Conservation (phyloP, 2,797 vertebrate genomes). For the Labeo calbasu region DNA sequence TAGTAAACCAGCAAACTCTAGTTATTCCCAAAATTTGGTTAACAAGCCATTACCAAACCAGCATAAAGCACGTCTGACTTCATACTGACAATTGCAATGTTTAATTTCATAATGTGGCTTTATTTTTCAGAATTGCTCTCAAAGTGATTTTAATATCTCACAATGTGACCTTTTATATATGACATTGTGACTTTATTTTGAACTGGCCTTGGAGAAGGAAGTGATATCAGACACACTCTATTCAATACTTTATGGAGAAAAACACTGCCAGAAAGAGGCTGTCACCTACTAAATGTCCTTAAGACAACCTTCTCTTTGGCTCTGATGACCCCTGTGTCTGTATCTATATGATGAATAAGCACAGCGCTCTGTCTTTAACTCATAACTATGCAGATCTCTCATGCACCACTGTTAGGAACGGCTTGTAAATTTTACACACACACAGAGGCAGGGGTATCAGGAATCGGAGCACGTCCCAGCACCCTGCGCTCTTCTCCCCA, state of each 20-base stretch:
- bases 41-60: neutral
- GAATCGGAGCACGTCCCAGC: constrained; percentile 45
- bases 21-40: neutral
- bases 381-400: constrained; percentile 22
- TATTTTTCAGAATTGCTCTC: neutral
- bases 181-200: neutral
- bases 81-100: neutral
- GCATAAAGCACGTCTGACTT: neutral
- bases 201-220: neutral
- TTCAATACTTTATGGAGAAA: neutral
- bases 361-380: neutral
- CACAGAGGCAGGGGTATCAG: constrained; percentile 13
- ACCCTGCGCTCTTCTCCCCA: constrained; percentile 31
- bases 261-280: no score
- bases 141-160: neutral
- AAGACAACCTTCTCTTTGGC: neutral
- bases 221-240: neutral
- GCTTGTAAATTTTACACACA: constrained; percentile 27
- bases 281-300: neutral
- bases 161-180: neutral
- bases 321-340: constrained; percentile 1
- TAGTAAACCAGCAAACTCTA: neutral
- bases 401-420: neutral
- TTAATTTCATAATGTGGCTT: neutral
- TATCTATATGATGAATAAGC: neutral